Base-by-base conservation (phyloP, 2,888 invertebrate genomes). In the Tribolium freemani region DNA sequence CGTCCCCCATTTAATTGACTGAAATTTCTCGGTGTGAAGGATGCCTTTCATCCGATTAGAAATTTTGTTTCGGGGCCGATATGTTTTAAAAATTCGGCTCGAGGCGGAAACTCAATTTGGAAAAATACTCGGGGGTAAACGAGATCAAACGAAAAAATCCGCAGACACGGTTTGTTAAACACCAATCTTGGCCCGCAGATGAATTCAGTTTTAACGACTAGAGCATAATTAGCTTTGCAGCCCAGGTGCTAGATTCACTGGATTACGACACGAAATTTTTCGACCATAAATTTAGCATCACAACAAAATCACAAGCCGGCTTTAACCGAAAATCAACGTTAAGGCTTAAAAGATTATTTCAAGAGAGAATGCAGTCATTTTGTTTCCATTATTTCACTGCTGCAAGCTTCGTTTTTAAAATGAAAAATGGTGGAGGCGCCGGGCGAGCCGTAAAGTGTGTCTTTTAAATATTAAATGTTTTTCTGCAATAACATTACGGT, bases 81-180 rank as follows among this genome's bases (percentile, higher is more conserved):
- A 48, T n/a, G 60, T 60, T 60, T 46, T 20, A 48, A 45, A 26
- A 46, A 46, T 45, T 5, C 8, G 16, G 26, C 26, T 48, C 21
- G 30, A 48, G 26, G 30, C 26, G 60, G n/a, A 60, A 60, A 60
- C 60, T 60, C 48, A 46, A 60, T 60, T 60, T 60, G 60, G 60
- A 11, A 48, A 58, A 60, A 60, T 60, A 46, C 60, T 60, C 60
- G 26, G 21, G 60, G 60, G 60, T 46, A 48, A 30, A 48, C 46
- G 48, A 60, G 60, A 60, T 60, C 60, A 60, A 60, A 60, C 45
- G 46, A 46, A 60, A 60, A 60, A 60, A 60, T 60, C 60, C 26
- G 2, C 20, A 48, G 26, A 11, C 48, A 48, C 60, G 60, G 48
- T 60, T 45, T 60, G 60, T 60, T 60, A 21, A 60, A 48, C 60